Evolutionary conservation across 1,140 invertebrate genomes (phyloP).

Genomic region (Apis dorsata): DNA sequence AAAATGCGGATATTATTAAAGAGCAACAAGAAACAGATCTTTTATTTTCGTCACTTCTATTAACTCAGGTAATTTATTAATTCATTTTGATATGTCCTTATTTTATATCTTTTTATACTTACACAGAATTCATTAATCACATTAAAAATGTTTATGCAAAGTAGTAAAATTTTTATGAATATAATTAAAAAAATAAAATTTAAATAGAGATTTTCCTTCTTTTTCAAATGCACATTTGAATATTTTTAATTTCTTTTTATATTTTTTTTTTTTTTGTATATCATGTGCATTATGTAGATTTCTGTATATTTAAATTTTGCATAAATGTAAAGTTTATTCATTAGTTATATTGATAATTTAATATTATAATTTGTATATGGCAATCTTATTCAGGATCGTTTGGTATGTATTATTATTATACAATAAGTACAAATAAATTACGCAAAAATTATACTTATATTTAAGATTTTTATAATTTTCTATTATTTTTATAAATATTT

Average conservation of each 20-base stretch:
- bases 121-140: no score
- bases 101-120: not conserved
- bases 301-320: no score
- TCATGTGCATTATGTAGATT: no score
- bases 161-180: no score
- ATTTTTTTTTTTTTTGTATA: no score
- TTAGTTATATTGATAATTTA: constrained; percentile 13
- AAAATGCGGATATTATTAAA: constrained; percentile 96
- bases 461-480: not conserved
- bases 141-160: no score
- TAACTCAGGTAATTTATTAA: constrained; percentile 87
- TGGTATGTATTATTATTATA: constrained; percentile 64
- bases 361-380: constrained; percentile 13
- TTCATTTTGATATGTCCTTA: not conserved
- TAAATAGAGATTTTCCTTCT: no score
- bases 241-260: no score
- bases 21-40: constrained; percentile 93
- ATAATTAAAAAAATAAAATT: no score
- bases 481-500: constrained; percentile 2
- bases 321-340: not conserved
- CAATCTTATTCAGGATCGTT: constrained; percentile 71
- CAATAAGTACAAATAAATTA: not conserved
- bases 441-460: no score
- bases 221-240: not conserved
- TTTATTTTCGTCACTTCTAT: constrained; percentile 88